Conservation (phyloP, 2,888 invertebrate genomes). For the Ophion ellenae region DNA sequence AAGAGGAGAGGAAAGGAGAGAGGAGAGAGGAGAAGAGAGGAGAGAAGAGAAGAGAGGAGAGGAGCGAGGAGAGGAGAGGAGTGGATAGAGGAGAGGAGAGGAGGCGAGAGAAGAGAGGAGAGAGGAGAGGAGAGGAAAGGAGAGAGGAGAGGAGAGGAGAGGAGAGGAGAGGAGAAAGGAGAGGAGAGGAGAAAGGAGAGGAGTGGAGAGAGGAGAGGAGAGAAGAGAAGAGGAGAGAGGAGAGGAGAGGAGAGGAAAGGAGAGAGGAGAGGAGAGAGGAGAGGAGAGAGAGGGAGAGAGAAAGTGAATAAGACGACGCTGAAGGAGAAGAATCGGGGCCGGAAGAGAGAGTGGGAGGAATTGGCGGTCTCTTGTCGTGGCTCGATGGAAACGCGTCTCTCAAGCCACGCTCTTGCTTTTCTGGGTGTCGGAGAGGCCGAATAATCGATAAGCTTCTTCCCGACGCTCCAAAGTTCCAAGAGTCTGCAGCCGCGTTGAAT, state of each 20-base stretch:
- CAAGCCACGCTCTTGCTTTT: slow-evolving; percentile 43
- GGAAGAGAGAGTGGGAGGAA: slow-evolving; percentile 12
- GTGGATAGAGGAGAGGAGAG: no score
- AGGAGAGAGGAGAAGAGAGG: no score
- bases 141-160: background rate
- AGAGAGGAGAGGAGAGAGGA: background rate
- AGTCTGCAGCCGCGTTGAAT: background rate
- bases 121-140: slow-evolving; percentile 4
- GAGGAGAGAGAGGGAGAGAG: background rate
- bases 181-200: no score
- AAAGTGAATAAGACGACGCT: slow-evolving; percentile 4
- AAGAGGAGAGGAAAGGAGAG: background rate
- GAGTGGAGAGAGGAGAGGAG: no score
- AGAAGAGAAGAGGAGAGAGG: no score
- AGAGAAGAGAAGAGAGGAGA: no score
- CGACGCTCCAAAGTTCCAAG: slow-evolving; percentile 59
- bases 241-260: no score
- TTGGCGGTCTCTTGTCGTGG: slow-evolving; percentile 53
- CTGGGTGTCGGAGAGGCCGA: slow-evolving; percentile 60
- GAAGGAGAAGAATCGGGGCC: background rate
- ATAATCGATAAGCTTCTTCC: slow-evolving; percentile 62
- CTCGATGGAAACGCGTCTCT: slow-evolving; percentile 42
- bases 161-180: no score
- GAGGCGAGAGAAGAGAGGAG: no score
- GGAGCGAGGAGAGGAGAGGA: no score